These are phyloP conservation scores for Philereme vetulata DNA, from an alignment of 2,888 invertebrate genomes.

Conservation along the genomic window DNA sequence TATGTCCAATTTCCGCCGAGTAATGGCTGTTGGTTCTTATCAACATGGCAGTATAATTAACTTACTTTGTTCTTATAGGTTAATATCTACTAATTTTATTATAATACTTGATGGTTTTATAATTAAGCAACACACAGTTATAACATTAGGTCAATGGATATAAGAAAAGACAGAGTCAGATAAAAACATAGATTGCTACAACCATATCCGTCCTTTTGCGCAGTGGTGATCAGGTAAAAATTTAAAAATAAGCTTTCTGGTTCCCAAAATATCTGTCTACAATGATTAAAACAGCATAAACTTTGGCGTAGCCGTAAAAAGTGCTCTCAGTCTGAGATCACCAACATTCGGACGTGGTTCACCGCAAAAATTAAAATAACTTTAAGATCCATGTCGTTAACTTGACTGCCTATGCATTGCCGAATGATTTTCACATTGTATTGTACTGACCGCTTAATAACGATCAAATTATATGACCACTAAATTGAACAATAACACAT, in stretches of 20 bases:
- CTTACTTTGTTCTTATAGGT: too few relatives aligned
- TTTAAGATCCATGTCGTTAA: constrained; percentile 61
- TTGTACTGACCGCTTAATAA: constrained; percentile 34
- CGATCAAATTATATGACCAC: constrained; percentile 41
- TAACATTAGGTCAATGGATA: too few relatives aligned
- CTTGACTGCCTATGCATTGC: constrained; percentile 63
- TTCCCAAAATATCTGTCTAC: constrained; percentile 1
- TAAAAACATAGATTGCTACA: too few relatives aligned
- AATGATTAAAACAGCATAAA: constrained; percentile 41
- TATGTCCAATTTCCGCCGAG: neutral
- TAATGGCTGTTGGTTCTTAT: neutral
- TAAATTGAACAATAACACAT: constrained; percentile 22
- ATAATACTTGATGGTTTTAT: too few relatives aligned
- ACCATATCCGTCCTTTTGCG: too few relatives aligned
- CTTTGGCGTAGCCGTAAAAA: constrained; percentile 17
- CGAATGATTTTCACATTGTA: constrained; percentile 36
- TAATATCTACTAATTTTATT: too few relatives aligned
- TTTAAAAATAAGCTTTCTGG: neutral
- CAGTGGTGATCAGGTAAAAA: too few relatives aligned
- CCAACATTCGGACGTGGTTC: constrained; percentile 51
- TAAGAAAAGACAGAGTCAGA: too few relatives aligned
- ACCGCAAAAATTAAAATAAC: constrained; percentile 72
- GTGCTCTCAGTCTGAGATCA: constrained; percentile 40
- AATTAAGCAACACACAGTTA: too few relatives aligned
- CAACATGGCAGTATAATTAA: too few relatives aligned